Evolutionary conservation across 2,113 vertebrate species (phyloP).

Genomic region (Strigops habroptila): DNA sequence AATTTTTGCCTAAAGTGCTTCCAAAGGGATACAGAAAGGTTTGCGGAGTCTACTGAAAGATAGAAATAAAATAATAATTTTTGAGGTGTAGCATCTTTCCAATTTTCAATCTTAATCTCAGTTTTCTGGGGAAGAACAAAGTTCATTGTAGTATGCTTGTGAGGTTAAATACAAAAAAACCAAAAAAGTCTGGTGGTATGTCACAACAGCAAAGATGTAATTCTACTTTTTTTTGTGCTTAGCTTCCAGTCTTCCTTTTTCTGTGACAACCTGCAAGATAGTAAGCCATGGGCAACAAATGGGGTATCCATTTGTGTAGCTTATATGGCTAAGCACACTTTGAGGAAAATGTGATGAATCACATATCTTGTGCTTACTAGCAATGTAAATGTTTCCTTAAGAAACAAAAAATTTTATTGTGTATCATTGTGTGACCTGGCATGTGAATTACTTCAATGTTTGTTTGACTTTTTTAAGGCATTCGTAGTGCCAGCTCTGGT

Average conservation of each 20-base stretch:
- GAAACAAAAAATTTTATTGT: neutral
- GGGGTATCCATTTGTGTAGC: neutral
- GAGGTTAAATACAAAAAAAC: neutral
- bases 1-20: neutral
- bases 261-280: neutral
- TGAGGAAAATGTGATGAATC: neutral
- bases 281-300: neutral
- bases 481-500: neutral
- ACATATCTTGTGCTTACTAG: neutral
- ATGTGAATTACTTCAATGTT: neutral
- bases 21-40: neutral
- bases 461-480: neutral
- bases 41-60: neutral
- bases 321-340: neutral
- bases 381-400: neutral
- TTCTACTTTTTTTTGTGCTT: neutral
- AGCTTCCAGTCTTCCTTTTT: accelerated
- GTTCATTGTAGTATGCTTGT: neutral
- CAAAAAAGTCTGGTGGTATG: neutral
- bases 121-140: neutral
- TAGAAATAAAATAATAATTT: neutral
- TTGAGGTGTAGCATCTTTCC: neutral
- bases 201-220: neutral
- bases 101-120: neutral
- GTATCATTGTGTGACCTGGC: neutral